Evolutionary conservation across 1,140 invertebrate species (phyloP).

Genomic region (Leptopilina clavipes): DNA sequence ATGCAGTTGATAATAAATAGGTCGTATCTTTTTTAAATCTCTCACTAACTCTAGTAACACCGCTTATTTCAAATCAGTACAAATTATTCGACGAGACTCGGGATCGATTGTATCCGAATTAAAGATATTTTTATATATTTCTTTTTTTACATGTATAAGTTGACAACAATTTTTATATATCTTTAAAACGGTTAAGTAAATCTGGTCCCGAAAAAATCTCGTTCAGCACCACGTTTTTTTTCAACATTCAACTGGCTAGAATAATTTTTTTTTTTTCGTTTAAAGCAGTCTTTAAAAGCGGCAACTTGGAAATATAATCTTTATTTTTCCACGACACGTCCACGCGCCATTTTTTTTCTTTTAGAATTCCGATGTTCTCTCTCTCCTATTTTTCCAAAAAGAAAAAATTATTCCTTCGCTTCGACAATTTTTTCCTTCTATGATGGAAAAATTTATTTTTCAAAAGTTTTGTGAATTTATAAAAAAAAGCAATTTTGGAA

Average conservation of each 20-base stretch:
- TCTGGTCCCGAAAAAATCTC: constrained; percentile 45
- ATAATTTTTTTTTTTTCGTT: constrained; percentile 42
- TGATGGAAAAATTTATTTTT: not conserved
- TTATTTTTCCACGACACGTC: constrained; percentile 19
- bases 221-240: constrained; percentile 59
- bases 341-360: constrained; percentile 9
- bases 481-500: too few species aligned
- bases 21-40: constrained; percentile 59
- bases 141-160: constrained; percentile 14
- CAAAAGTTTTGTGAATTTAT: too few species aligned
- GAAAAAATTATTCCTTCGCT: not conserved
- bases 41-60: constrained; percentile 63
- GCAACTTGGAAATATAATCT: constrained; percentile 29
- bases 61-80: constrained; percentile 62
- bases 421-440: not conserved
- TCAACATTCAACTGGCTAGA: constrained; percentile 29
- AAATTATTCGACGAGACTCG: constrained; percentile 58
- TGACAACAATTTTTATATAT: not conserved
- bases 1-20: constrained; percentile 65
- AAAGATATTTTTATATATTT: constrained; percentile 40
- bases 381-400: constrained; percentile 3
- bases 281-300: constrained; percentile 66
- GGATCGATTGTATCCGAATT: constrained; percentile 46
- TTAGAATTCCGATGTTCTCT: constrained; percentile 29
- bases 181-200: constrained; percentile 1